Percentiles rank a stretch among this genome's conserved stretches.
Evolutionary conservation across 2,113 vertebrate species (phyloP).

Genomic region (Ploceus nigricollis): DNA sequence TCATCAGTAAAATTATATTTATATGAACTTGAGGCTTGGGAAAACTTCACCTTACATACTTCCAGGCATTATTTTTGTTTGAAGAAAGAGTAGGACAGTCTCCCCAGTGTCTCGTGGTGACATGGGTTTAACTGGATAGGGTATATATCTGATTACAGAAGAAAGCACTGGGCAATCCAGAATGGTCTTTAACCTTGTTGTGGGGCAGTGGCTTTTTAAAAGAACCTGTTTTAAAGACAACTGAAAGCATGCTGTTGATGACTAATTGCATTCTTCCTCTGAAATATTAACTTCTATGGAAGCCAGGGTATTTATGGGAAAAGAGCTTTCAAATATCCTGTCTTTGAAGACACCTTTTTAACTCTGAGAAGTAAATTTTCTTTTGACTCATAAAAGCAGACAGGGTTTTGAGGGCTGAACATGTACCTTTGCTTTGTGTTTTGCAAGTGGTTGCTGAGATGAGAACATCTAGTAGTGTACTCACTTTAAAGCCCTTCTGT

Average conservation of each 20-base stretch:
- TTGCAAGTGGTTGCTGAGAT: not conserved
- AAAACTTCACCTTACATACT: not conserved
- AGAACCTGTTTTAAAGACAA: not conserved
- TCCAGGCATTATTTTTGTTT: not conserved
- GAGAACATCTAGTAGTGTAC: not conserved
- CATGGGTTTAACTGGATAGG: not conserved
- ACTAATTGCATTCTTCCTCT: not conserved
- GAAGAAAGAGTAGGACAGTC: not conserved
- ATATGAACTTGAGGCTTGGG: not conserved
- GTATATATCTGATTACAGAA: not conserved
- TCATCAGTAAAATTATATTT: not conserved
- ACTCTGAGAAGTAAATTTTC: not conserved
- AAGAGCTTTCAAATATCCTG: not conserved
- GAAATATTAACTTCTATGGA: not conserved
- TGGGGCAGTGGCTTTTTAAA: not conserved
- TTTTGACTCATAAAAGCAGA: conserved; percentile 19
- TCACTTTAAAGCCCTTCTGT: not conserved
- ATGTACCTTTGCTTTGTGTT: not conserved
- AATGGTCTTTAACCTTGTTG: not conserved
- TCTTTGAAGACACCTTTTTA: not conserved
- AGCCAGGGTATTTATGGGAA: not conserved
- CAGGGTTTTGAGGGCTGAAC: not conserved
- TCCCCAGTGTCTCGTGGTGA: not conserved
- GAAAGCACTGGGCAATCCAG: not conserved
- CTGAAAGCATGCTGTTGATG: not conserved